Base-by-base conservation (phyloP, 2,113 vertebrate genomes). In the Clarias gariepinus region DNA sequence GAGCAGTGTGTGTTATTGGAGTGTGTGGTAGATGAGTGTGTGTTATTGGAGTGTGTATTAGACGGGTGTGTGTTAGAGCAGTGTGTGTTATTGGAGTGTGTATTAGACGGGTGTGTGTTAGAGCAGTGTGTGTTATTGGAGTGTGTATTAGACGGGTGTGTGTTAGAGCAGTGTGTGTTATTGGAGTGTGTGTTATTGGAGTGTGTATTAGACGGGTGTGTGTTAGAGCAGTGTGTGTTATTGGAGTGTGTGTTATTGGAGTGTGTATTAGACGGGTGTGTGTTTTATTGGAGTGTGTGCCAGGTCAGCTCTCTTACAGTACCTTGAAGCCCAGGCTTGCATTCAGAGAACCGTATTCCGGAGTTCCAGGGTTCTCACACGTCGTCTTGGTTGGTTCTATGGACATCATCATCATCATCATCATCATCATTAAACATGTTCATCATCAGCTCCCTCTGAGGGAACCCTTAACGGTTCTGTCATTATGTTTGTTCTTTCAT, bases 271-370 rank as follows among this genome's bases (percentile, higher is more conserved):
- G 41, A 47, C 0, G 0, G 3, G 41, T 41, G 41, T 41, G 41
- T 41, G 41, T 41, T 23, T 21, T 60, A 60, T 3, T 1, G 16
- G 58, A 60, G 33, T 36, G 33, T 36, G 3, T 82, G 23, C 2
- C 3, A 82, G 78, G 41, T 30, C n/a, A 57, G 21, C 16, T 23
- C 28, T 69, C 87, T 77, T 94, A 99, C 33, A 2, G 33, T 36
- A 36, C 98, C 97, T 99, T 98, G 90, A 97, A 99, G 86, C 98
- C 98, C 86, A 97, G 96, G 61, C 97, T 98, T 89, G 96, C 97
- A 90, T 99, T 99, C 92, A 99, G 96, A 89, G 96, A 97, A 81
- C 98, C 98, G 0, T 97, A 95, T 57, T 96, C 95, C 30, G 97
- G 98, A 8, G 96, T 96, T 36, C 97, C 97, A 52, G 97, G 98